Base-by-base conservation (phyloP, 2,797 vertebrate genomes). In the Lithobates sylvaticus region DNA sequence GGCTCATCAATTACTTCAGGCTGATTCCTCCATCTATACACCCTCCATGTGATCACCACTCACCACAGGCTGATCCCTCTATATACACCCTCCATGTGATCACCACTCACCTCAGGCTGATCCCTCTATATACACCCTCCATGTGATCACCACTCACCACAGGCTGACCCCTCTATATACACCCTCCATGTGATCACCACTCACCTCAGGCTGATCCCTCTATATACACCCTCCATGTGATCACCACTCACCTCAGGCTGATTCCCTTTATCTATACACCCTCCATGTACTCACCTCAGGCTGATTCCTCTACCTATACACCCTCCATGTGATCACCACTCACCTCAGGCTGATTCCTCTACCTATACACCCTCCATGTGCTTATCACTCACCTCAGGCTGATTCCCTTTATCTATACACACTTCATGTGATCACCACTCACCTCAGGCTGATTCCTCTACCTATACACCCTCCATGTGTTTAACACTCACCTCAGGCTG, bases 141-240 rank as follows among this genome's bases (percentile, higher is more conserved):
- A 54, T 54, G 4, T 16, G 4, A 1, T 18, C 4, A 54, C 50
- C 50, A 54, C 50, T 54, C 16, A 16, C 15, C 50, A 5, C 50
- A 47, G 44, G 12, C 44, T 47, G 15, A 54, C 18, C 16, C 16
- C 50, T 54, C 3, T 13, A 54, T 54, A 54, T 16, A 26, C 23
- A 65, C 12, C 7, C 23, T 12, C 61, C 61, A 26, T 23, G n/a
- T 26, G 7, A 1, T 34, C 26, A 12, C 10, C 0, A 15, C 69
- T 84, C 93, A 99, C 98, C 97, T 97, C 96, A 12, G 97, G 94
- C 86, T 97, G 96, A 83, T 97, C 96, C 10, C 95, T 91, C 98
- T 54, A 16, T 54, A 54, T 54, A 18, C 15, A 54, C 50, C 15
- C 50, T 18, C 16, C 5, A 54, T 54, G 16, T 16, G 1, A 4